phyloP scores from a whole-genome alignment of 2,113 vertebrate genomes.

The Capra hircus region DNA sequence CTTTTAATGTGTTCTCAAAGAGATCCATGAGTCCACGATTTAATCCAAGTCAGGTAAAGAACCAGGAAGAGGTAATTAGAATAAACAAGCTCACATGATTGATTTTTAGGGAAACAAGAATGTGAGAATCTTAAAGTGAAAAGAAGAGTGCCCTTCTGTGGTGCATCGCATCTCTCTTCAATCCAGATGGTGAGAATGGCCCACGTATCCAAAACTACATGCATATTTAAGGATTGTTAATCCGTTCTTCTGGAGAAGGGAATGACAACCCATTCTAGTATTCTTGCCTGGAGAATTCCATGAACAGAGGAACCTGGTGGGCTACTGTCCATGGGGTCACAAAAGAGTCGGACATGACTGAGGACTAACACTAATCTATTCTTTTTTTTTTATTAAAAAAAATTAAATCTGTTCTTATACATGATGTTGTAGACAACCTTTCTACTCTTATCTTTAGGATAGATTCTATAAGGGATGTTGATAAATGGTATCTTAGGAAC shows the following conservation, averaged over 20 bases:
- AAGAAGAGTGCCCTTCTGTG: not conserved
- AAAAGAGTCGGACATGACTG: too few species aligned
- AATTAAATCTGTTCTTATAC: not conserved
- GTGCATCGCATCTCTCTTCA: not conserved
- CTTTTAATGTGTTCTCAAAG: not conserved
- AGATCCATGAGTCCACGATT: not conserved
- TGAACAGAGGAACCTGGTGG: too few species aligned
- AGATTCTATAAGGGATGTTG: not conserved
- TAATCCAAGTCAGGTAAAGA: not conserved
- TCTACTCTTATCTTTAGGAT: not conserved
- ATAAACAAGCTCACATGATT: not conserved
- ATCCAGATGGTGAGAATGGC: not conserved
- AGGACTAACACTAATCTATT: too few species aligned
- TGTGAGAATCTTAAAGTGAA: not conserved
- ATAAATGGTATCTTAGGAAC: not conserved
- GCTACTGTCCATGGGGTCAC: too few species aligned
- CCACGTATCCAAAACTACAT: too few species aligned
- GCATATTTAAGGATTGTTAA: not conserved
- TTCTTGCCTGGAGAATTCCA: too few species aligned
- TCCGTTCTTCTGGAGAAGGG: not conserved
- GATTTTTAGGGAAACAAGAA: not conserved
- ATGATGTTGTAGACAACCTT: not conserved
- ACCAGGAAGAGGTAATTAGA: too few species aligned
- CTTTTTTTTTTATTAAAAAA: not conserved
- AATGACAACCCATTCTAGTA: too few species aligned